Evolutionary conservation across 35 echinoderm and acorn worm genomes (phyloP).

Genomic region (Ophioderma brevispina): DNA sequence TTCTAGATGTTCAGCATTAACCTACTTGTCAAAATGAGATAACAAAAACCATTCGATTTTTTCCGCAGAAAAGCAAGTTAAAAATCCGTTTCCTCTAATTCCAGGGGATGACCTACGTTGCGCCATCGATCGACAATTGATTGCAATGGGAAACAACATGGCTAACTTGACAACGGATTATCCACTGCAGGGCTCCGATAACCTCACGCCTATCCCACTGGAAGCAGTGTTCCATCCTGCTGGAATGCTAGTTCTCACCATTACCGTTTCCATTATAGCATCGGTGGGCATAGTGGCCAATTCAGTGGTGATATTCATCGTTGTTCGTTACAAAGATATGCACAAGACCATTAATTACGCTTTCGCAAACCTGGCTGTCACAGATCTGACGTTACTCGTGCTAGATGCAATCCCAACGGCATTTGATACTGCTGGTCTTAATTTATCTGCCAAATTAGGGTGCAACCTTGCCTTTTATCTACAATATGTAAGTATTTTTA

Average conservation of each 20-base stretch:
- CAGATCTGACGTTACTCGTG: constrained; percentile 64
- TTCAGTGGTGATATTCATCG: constrained; percentile 46
- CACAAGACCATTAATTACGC: constrained; percentile 79
- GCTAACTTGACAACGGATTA: background rate
- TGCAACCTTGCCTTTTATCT: constrained; percentile 60
- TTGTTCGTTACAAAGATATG: constrained; percentile 68
- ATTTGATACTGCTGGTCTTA: constrained; percentile 38
- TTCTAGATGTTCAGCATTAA: too few relatives aligned
- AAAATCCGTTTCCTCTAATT: too few relatives aligned
- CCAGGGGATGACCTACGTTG: too few relatives aligned
- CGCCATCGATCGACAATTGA: too few relatives aligned
- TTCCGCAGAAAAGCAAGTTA: too few relatives aligned
- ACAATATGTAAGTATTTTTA: constrained; percentile 68
- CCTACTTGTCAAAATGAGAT: too few relatives aligned
- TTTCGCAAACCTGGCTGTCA: constrained; percentile 77
- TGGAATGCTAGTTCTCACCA: constrained; percentile 11
- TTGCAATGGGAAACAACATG: background rate
- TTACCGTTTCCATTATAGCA: constrained; percentile 29
- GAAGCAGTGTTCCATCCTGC: background rate
- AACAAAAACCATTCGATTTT: too few relatives aligned
- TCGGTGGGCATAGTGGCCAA: constrained; percentile 53
- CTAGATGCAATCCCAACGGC: constrained; percentile 69
- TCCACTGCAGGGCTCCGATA: background rate
- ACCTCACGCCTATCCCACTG: background rate
- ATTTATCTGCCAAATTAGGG: constrained; percentile 51